Evolutionary conservation across 2,797 vertebrate genomes (phyloP).

Genomic region (Pipistrellus pygmaeus): DNA sequence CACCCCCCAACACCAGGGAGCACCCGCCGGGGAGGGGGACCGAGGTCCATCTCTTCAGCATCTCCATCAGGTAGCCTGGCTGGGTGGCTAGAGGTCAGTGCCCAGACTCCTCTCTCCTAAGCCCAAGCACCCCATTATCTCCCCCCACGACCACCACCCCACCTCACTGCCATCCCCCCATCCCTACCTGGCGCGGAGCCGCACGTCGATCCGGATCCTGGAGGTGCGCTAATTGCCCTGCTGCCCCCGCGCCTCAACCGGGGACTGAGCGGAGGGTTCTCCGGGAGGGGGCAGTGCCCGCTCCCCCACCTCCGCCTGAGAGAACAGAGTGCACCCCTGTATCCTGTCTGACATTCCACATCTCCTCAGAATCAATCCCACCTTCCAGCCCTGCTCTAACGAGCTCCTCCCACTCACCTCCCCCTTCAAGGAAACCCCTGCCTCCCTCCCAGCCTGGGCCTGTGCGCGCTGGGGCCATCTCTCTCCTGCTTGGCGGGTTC

Average conservation of each 20-base stretch:
- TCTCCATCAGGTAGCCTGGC: neutral
- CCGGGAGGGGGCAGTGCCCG: neutral
- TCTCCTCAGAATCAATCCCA: conserved; percentile 10
- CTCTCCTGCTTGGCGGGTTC: neutral
- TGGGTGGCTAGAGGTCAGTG: neutral
- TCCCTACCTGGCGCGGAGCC: no score
- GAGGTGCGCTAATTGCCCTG: no score
- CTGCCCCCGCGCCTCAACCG: no score
- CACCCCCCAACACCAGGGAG: neutral
- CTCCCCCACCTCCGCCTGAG: conserved; percentile 37
- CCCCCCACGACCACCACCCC: neutral
- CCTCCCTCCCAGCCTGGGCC: neutral
- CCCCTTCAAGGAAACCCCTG: neutral
- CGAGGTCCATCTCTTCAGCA: neutral
- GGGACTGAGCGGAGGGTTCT: no score
- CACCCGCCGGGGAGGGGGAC: neutral
- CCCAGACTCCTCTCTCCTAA: neutral
- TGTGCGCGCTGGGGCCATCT: neutral
- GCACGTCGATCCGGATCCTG: no score
- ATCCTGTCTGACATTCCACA: neutral
- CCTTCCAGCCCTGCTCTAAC: neutral
- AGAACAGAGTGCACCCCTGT: conserved; percentile 42
- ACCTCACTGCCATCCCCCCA: no score
- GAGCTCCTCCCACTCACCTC: neutral
- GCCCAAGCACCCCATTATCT: neutral